phyloP scores from a whole-genome alignment of 2,113 vertebrate species.

The Synchiropus splendidus region DNA sequence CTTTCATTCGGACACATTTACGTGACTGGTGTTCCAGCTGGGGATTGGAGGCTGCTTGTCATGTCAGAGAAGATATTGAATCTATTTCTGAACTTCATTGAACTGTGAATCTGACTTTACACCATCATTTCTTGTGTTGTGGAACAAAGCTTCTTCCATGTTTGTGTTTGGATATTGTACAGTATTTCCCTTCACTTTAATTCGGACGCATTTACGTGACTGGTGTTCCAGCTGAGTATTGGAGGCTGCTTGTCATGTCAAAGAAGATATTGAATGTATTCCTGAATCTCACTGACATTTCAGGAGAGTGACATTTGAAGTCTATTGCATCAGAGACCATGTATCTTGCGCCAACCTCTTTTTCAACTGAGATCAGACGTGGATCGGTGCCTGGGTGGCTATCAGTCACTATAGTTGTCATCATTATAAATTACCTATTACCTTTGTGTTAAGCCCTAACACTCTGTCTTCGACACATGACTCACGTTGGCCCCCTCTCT shows the following conservation, averaged over 20 bases:
- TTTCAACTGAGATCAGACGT: constrained; percentile 11
- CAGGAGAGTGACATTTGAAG: constrained; percentile 3
- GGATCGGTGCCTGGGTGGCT: constrained; percentile 14
- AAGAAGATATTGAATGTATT: constrained; percentile 7
- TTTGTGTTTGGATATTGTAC: too few relatives aligned
- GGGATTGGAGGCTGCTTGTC: not conserved
- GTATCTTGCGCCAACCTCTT: constrained; percentile 7
- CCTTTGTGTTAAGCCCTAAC: constrained; percentile 34
- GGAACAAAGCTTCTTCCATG: too few relatives aligned
- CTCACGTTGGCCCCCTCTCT: constrained; percentile 25
- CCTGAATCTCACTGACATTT: constrained; percentile 7
- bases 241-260: not conserved
- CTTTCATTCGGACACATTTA: constrained; percentile 17
- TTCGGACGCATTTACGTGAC: constrained; percentile 14
- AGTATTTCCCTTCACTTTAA: not conserved
- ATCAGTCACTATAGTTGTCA: constrained; percentile 26
- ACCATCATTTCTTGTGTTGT: too few relatives aligned
- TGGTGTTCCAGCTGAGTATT: not conserved
- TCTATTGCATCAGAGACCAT: constrained; percentile 4
- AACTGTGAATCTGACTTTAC: too few relatives aligned
- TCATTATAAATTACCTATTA: constrained; percentile 33
- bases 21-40: not conserved
- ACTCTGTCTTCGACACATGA: constrained; percentile 13
- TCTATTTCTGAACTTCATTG: constrained; percentile 6
- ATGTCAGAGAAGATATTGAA: constrained; percentile 5